A percentile compares a stretch with the other conserved stretches of the same genome.
phyloP scores from a whole-genome alignment of 2,113 vertebrate species.

The Colinus virginianus region DNA sequence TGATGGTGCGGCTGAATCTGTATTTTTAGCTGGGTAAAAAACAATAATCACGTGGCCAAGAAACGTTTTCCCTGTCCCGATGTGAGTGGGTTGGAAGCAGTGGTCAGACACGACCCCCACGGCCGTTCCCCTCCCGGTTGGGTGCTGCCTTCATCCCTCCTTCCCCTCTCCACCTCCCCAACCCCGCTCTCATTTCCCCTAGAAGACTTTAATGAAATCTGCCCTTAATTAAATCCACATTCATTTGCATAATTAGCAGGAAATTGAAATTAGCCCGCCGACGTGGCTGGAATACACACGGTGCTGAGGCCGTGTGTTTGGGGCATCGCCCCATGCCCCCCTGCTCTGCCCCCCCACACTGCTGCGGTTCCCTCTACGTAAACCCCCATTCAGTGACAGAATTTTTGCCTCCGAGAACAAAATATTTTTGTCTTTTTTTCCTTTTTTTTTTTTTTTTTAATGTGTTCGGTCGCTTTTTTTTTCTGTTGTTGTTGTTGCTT shows the following conservation, averaged over 20 bases:
- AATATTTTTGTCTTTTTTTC: constrained; percentile 56
- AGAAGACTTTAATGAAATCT: constrained; percentile 73
- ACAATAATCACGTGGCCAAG: neutral
- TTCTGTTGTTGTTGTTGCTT: neutral
- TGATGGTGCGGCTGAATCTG: constrained; percentile 2
- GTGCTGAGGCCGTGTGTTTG: neutral
- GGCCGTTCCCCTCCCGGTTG: neutral
- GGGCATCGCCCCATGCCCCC: no score
- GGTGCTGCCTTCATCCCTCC: neutral
- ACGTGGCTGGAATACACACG: constrained; percentile 53
- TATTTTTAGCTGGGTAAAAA: constrained; percentile 50
- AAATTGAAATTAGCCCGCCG: constrained; percentile 69
- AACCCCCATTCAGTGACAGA: neutral
- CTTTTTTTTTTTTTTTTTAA: constrained; percentile 54
- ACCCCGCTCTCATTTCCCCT: constrained; percentile 50
- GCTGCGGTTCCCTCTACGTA: neutral
- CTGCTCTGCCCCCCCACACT: no score
- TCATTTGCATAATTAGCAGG: constrained; percentile 76
- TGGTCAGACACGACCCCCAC: neutral
- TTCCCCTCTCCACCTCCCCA: neutral
- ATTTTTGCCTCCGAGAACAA: constrained; percentile 38
- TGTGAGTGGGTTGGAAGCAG: neutral
- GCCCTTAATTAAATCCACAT: constrained; percentile 76
- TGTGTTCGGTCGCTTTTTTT: constrained; percentile 26
- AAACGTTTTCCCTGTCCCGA: neutral